phyloP scores from a whole-genome alignment of 2,113 vertebrate species.

The Prolemur simus region DNA sequence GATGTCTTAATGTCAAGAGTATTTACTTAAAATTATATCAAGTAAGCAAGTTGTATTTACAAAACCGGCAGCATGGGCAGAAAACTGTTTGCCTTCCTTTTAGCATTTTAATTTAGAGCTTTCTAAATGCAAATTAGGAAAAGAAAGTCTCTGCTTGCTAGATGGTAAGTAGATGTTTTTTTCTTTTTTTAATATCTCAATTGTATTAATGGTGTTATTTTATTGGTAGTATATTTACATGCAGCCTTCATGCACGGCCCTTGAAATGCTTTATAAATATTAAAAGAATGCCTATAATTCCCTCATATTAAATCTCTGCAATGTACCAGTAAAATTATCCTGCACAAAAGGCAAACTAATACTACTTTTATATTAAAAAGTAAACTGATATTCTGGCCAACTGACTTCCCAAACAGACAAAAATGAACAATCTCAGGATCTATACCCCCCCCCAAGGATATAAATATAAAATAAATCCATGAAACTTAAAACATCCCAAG shows the following conservation, averaged over 20 bases:
- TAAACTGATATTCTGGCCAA: background rate
- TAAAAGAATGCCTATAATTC: background rate
- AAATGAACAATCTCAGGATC: background rate
- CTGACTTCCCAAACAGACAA: background rate
- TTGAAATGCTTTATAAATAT: conserved; percentile 50
- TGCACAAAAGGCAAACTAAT: background rate
- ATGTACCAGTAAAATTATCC: conserved; percentile 7
- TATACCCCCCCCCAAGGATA: background rate
- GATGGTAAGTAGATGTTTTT: background rate
- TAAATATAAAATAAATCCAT: conserved; percentile 40
- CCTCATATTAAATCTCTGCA: background rate
- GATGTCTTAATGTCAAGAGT: conserved; percentile 57
- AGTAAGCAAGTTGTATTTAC: conserved; percentile 52
- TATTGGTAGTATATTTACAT: conserved; percentile 29
- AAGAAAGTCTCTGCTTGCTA: conserved; percentile 32
- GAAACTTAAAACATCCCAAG: conserved; percentile 9
- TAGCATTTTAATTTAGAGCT: conserved; percentile 69
- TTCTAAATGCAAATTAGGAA: conserved; percentile 68
- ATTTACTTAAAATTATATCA: conserved; percentile 68
- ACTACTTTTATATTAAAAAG: conserved; percentile 6
- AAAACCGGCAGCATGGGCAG: conserved; percentile 10
- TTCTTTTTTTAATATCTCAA: conserved; percentile 21
- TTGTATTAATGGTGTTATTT: conserved; percentile 47
- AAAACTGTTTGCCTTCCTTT: conserved; percentile 50
- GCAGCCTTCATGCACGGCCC: background rate